phyloP scores from a whole-genome alignment of 2,797 vertebrate genomes.

The Fringilla coelebs region DNA sequence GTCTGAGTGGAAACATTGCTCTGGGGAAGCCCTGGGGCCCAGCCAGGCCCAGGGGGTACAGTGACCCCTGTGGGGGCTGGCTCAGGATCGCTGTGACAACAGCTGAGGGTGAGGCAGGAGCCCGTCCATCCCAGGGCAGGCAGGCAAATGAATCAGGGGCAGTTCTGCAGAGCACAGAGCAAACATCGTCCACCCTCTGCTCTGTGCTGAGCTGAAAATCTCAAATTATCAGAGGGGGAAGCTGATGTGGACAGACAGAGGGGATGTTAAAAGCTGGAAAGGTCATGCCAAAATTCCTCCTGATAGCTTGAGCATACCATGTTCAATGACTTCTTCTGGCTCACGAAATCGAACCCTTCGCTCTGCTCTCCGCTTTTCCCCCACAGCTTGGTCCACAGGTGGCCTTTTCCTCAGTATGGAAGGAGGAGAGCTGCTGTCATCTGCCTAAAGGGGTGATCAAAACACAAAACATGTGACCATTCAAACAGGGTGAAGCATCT shows the following conservation, averaged over 20 bases:
- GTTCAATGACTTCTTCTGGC: constrained; percentile 82
- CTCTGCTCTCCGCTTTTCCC: constrained; percentile 75
- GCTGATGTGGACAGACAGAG: not conserved
- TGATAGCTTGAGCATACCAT: constrained; percentile 76
- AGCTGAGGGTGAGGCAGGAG: not conserved
- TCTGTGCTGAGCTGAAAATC: not conserved
- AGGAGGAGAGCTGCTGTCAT: constrained; percentile 67
- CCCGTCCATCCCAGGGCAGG: not conserved
- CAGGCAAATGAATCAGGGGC: not conserved
- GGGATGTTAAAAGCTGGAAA: not conserved
- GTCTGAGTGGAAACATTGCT: not conserved
- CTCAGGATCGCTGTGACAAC: not conserved
- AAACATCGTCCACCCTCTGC: not conserved
- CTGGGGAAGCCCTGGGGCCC: not conserved
- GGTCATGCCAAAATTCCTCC: not conserved
- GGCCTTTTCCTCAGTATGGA: constrained; percentile 87
- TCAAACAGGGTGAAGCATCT: not conserved
- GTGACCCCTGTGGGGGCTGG: not conserved
- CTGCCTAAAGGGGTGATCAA: constrained; percentile 37
- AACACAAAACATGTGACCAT: not conserved
- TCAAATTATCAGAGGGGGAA: not conserved
- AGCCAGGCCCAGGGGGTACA: not conserved
- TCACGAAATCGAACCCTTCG: constrained; percentile 89
- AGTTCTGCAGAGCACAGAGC: not conserved
- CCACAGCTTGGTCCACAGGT: constrained; percentile 36